Percentiles rank a stretch among this genome's conserved stretches.
phyloP scores from a whole-genome alignment of 2,797 vertebrate genomes.

The Mastacembelus armatus region DNA sequence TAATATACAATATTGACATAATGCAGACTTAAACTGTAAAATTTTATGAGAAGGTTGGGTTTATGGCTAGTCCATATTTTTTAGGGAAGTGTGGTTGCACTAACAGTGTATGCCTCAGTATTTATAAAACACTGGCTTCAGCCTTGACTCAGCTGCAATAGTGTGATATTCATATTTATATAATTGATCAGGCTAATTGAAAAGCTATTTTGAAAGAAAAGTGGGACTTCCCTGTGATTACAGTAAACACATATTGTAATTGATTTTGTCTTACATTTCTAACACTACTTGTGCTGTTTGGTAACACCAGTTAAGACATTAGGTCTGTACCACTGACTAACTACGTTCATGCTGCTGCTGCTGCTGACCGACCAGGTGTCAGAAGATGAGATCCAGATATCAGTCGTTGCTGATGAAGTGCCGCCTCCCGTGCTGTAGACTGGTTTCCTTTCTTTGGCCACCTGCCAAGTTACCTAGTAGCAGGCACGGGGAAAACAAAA shows the following conservation, averaged over 20 bases:
- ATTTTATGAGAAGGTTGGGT: no score
- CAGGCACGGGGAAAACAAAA: slow-evolving; percentile 65
- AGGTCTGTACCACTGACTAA: slow-evolving; percentile 43
- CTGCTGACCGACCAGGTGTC: slow-evolving; percentile 52
- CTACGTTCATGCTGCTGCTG: slow-evolving; percentile 22
- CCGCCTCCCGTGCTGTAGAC: slow-evolving; percentile 40
- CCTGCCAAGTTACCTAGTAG: slow-evolving; percentile 74
- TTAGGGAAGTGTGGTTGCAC: no score
- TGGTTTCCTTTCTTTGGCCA: slow-evolving; percentile 49
- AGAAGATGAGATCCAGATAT: slow-evolving; percentile 58
- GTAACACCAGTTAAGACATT: slow-evolving; percentile 36
- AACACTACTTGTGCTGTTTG: slow-evolving; percentile 24
- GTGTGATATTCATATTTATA: neutral
- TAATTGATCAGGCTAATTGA: no score
- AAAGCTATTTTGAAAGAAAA: neutral
- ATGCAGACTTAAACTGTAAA: no score
- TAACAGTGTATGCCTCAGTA: no score
- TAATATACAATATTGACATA: no score
- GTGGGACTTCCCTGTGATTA: neutral
- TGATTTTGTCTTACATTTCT: slow-evolving; percentile 34
- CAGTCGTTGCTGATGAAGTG: slow-evolving; percentile 41
- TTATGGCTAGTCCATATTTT: no score
- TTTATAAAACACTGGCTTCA: no score
- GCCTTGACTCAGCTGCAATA: no score
- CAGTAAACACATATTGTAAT: slow-evolving; percentile 47